phyloP scores from a whole-genome alignment of 2,113 vertebrate genomes.

The Noctilio leporinus region DNA sequence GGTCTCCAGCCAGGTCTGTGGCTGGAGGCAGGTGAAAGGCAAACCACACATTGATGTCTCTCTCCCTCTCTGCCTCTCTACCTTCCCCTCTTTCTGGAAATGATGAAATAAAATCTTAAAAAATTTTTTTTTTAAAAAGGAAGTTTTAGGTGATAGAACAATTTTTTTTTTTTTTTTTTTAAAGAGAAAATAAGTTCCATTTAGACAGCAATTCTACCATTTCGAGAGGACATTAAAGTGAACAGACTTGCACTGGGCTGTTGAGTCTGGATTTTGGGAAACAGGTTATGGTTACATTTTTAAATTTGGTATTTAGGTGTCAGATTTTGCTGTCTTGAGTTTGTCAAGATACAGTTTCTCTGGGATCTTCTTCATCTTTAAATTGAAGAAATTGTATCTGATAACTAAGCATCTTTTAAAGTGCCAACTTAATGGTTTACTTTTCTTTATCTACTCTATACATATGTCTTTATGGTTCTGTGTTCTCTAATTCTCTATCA shows the following conservation, averaged over 20 bases:
- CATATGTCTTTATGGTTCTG: background rate
- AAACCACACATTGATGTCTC: too few relatives aligned
- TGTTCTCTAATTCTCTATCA: background rate
- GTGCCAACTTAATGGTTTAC: background rate
- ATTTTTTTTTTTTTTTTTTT: too few relatives aligned
- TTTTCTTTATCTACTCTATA: background rate
- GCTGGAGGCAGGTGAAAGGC: too few relatives aligned
- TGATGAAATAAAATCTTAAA: too few relatives aligned
- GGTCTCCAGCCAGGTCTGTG: too few relatives aligned
- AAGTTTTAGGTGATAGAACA: background rate
- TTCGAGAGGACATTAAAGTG: background rate
- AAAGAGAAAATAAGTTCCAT: background rate
- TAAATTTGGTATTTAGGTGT: background rate
- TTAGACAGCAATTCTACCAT: background rate
- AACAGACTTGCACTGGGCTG: background rate
- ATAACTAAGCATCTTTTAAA: background rate
- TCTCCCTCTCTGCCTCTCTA: too few relatives aligned
- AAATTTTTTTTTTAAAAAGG: too few relatives aligned
- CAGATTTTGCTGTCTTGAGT: background rate
- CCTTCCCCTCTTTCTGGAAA: too few relatives aligned
- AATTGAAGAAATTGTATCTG: background rate
- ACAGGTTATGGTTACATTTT: background rate
- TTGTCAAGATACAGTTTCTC: background rate
- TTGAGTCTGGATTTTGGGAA: background rate
- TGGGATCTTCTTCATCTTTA: background rate